Evolutionary conservation across 2,113 vertebrate species (phyloP), one percentile per base, ranked within the genome.

Genomic region (Poeciliopsis prolifica): DNA sequence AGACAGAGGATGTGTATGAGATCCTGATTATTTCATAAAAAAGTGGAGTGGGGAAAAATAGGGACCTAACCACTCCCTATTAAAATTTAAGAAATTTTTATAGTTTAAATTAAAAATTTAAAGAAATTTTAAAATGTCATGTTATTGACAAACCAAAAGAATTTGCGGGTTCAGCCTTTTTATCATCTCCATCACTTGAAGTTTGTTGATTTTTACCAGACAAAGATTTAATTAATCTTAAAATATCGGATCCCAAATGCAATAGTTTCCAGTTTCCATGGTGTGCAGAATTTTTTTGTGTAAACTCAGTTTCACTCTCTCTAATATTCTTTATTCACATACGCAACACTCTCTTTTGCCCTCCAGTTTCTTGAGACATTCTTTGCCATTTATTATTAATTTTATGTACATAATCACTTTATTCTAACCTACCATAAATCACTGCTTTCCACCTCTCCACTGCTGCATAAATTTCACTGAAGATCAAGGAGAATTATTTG

Each of bases 401-500:
- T 88, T 86, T 84, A 87, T 88, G 87, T 91, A 90, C 82, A 91
- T 77, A 82, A 82, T 89, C 87, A 80, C 90, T 92, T 91, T 87
- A 88, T 74, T 92, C 89, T 86, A 83, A 89, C 88, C 75, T 81
- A 79, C 89, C 76, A 24, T 87, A 88, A 81, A 88, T 88, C 89
- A 68, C 83, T 68, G 30, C 82, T 84, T 80, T 79, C 66, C 62
- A n/a, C 68, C 76, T 70, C 30, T 81, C 76, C 31, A 15, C 64
- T 54, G 70, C 74, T 82, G 90, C 88, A 95, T 93, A 92, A 87
- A 94, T 94, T 90, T 86, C 44, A 71, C 80, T 88, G 65, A 84
- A 93, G 91, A 94, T 94, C 91, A 94, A 94, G 90, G 87, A 83
- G 92, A 94, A 94, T 94, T 93, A 94, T 94, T 94, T 92, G 91